phyloP scores from a whole-genome alignment of 2,113 vertebrate genomes.

The Procavia capensis region DNA sequence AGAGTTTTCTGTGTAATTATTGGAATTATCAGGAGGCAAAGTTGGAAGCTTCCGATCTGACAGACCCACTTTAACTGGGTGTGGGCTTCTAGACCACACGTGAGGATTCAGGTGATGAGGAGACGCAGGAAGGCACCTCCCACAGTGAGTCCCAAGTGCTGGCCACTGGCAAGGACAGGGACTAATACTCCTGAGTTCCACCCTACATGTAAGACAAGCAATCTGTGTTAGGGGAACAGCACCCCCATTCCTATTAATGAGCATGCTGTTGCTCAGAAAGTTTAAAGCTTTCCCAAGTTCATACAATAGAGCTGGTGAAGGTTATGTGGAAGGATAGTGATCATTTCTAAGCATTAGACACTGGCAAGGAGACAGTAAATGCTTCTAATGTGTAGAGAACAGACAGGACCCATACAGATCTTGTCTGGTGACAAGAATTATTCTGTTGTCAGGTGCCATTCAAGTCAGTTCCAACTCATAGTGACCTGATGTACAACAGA shows the following conservation, averaged over 20 bases:
- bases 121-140: neutral
- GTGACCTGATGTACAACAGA: too few species aligned
- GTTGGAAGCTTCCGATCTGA: neutral
- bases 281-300: neutral
- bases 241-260: neutral
- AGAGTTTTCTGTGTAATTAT: neutral
- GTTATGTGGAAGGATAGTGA: neutral
- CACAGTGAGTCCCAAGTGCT: neutral
- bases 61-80: neutral
- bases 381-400: neutral
- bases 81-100: neutral
- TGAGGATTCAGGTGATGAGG: rapidly evolving
- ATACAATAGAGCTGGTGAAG: neutral
- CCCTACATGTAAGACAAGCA: too few species aligned
- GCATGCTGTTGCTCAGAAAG: neutral
- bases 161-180: too few species aligned
- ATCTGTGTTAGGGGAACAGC: neutral
- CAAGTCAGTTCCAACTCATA: too few species aligned
- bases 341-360: conserved; percentile 4
- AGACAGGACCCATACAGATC: neutral
- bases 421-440: neutral
- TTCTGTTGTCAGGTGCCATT: neutral
- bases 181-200: rapidly evolving
- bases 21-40: neutral
- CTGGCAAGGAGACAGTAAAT: neutral